These are phyloP conservation scores for Sesamia nonagrioides DNA, from an alignment of 1,140 invertebrate genomes.

Conservation along the genomic window DNA sequence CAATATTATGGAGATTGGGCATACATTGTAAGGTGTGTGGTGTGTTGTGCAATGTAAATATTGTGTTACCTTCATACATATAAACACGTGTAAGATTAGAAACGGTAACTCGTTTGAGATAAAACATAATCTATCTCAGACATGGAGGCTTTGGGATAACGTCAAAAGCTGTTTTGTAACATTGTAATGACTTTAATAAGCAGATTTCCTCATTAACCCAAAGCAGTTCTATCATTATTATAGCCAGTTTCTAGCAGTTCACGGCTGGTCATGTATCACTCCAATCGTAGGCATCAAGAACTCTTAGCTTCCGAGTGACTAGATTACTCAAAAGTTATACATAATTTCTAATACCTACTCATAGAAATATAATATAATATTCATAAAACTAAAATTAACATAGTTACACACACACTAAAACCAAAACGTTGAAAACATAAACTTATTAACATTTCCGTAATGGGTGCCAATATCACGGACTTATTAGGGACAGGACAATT, in stretches of 20 bases:
- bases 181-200: not conserved
- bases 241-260: too few relatives aligned
- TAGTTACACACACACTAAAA: not conserved
- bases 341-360: too few relatives aligned
- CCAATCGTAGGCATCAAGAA: too few relatives aligned
- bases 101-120: not conserved
- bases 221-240: too few relatives aligned
- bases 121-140: conserved; percentile 1
- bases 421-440: not conserved
- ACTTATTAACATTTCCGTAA: not conserved
- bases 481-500: conserved; percentile 21
- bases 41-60: conserved; percentile 15
- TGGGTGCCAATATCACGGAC: conserved; percentile 1
- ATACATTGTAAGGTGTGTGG: not conserved
- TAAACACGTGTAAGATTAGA: conserved; percentile 1
- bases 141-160: not conserved
- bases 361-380: too few relatives aligned
- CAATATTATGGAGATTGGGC: not conserved
- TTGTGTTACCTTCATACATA: not conserved
- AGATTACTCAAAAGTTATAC: too few relatives aligned
- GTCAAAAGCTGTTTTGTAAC: not conserved
- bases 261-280: too few relatives aligned
- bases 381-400: not conserved
- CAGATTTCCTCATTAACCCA: not conserved
- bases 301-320: too few relatives aligned